phyloP scores from a whole-genome alignment of 2,113 vertebrate species.

The Bubo scandiacus region DNA sequence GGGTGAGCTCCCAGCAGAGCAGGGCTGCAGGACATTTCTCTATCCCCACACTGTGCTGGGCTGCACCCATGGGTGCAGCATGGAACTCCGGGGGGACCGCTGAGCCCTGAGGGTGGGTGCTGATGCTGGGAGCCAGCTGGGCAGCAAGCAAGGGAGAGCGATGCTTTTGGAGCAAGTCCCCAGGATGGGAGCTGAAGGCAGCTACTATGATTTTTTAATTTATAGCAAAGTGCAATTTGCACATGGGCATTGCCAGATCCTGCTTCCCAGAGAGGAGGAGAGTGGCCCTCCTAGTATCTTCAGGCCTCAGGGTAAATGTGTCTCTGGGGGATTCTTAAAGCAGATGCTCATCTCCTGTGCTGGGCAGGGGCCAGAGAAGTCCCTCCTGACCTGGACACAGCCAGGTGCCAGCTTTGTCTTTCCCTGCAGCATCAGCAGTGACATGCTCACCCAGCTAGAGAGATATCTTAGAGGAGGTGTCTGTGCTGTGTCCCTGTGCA shows the following conservation, averaged over 20 bases:
- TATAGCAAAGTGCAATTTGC: not conserved
- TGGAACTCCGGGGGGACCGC: rapidly evolving
- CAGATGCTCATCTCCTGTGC: not conserved
- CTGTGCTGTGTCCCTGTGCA: rapidly evolving
- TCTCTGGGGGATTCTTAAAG: not conserved
- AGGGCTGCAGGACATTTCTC: not conserved
- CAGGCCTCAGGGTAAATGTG: not conserved
- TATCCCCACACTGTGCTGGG: too few relatives aligned
- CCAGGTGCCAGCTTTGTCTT: not conserved
- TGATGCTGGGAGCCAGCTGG: not conserved
- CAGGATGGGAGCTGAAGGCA: not conserved
- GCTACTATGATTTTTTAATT: not conserved
- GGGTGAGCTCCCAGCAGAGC: not conserved
- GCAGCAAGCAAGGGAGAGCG: not conserved
- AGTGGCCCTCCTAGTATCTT: not conserved
- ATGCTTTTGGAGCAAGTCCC: not conserved
- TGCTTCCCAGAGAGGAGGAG: not conserved
- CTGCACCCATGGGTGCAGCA: not conserved
- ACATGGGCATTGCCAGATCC: not conserved
- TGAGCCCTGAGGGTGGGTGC: not conserved
- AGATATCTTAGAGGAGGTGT: not conserved
- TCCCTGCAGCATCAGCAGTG: not conserved
- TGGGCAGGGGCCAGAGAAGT: not conserved
- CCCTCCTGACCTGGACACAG: not conserved
- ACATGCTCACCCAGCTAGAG: not conserved